Evolutionary conservation across 2,113 vertebrate species (phyloP), one percentile per base, ranked within the genome.

Genomic region (Cervus canadensis): DNA sequence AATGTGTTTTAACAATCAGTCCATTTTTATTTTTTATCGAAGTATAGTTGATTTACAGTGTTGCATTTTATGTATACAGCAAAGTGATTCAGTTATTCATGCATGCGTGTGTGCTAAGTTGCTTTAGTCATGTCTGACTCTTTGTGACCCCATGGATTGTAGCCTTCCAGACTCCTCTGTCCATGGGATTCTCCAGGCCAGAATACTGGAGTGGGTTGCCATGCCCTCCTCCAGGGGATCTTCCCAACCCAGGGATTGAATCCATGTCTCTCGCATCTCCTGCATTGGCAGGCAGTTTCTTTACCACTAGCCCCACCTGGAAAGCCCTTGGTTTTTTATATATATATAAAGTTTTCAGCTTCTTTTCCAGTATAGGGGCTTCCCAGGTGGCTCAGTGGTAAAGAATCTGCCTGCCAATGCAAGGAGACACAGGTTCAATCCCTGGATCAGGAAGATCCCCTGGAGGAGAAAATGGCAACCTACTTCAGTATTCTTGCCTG

Each of bases 1-100:
- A 2, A 4, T 59, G 25, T 33, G 23, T 85, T 28, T n/a, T 25
- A 15, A 88, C 13, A 36, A 6, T 57, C 8, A 2, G 17, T 23
- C 7, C 4, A 0, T 30, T 33, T 48, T 48, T 5, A 4, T 6
- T 50, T 81, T 33, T 50, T 33, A 50, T 50, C 1, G 0, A 50
- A 30, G 28, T 50, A 79, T 50, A 50, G 45, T 81, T 81, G 45
- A 50, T 50, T 33, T 48, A 19, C 28, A 30, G 45, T 50, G 78
- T 48, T 33, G 8, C 0, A 0, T 81, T 50, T 81, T 48, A 50
- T 48, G 45, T 33, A 48, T 21, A 81, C 16, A 50, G 45, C 8
- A 81, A 50, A 52, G 48, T 21, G 28, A 81, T 81, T 81, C 28
- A 50, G 48, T 52, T 52, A 81, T 76, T 76, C 71, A 26, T 7